phyloP scores from a whole-genome alignment of 2,113 vertebrate genomes.

The Paratilapia polleni region DNA sequence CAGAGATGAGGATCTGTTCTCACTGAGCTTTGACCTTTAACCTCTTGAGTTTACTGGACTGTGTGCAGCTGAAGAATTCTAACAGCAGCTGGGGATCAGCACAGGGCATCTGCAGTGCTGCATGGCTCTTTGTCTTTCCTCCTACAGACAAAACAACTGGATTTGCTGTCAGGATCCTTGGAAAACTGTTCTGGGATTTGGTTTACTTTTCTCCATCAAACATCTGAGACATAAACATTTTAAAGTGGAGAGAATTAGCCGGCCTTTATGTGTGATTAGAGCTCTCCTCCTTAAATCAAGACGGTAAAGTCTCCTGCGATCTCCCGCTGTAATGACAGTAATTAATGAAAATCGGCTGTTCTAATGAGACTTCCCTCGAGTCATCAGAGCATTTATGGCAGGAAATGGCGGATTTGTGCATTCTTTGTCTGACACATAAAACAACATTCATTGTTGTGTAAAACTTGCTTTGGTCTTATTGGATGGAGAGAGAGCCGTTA shows the following conservation, averaged over 20 bases:
- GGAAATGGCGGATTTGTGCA: constrained; percentile 73
- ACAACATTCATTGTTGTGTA: constrained; percentile 64
- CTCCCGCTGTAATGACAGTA: constrained; percentile 53
- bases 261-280: constrained; percentile 1
- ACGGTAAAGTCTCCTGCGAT: neutral
- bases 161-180: neutral
- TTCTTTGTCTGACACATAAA: constrained; percentile 73
- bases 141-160: neutral
- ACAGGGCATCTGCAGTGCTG: neutral
- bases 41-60: constrained; percentile 40
- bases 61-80: constrained; percentile 52
- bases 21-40: constrained; percentile 49
- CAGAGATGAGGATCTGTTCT: constrained; percentile 60
- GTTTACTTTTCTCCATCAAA: constrained; percentile 12
- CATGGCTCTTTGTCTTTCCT: neutral
- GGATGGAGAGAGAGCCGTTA: constrained; percentile 47
- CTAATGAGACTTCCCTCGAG: constrained; percentile 70
- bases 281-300: constrained; percentile 6
- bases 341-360: constrained; percentile 70
- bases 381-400: constrained; percentile 71
- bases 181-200: neutral
- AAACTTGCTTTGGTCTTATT: constrained; percentile 54
- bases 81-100: constrained; percentile 28
- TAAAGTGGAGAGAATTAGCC: neutral
- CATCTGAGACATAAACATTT: neutral